Evolutionary conservation across 2,797 vertebrate species (phyloP), one percentile per base, ranked within the genome.

Genomic region (Leucoraja ocellata): DNA sequence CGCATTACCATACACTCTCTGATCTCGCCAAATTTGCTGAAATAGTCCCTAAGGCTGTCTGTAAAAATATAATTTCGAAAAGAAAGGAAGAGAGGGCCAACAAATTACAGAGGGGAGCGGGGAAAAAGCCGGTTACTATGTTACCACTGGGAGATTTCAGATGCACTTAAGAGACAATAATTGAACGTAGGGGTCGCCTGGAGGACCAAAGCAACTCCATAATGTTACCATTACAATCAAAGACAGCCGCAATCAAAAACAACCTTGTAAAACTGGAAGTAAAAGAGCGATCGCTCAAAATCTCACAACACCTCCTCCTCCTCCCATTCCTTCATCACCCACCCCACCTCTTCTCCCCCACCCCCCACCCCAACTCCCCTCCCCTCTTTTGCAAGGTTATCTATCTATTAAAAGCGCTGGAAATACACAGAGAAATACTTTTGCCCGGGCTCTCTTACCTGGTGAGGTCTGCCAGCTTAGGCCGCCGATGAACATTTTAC

Each of bases 1-100:
- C 98, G 97, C 98, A 99, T 99, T 97, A 99, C 98, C 98, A 99
- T 99, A 97, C 98, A 99, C 97, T 99, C 98, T 97, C 98, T 97
- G 95, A 99, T 99, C 96, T 99, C 98, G 96, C 98, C 98, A 96
- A 99, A 99, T 98, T 99, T 99, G 97, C 97, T 98, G 97, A 99
- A 99, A 98, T 99, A 99, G 97, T 99, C 98, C 97, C 98, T 98
- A 98, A 99, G 98, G 98, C 98, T 99, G 97, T 99, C 98, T 99
- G 98, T 96, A 96, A 94, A 97, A 95, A 97, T 94, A 95, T 94
- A 93, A 94, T 95, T 95, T 84, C 18, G 46, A 58, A 54, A 25
- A 54, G 80, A 1, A 11, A 54, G 8, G 25, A 13, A 95, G 91
- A 94, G 94, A 94, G 93, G 94, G 93, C 93, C 84, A 94, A 94